Evolutionary conservation across 1,140 invertebrate genomes (phyloP).

Genomic region (fruit fly (Drosophila melanogaster)): Release_6_plus_ISO1_MT NT_033777.3:9089501-9090000

Average conservation of each 20-base stretch:
- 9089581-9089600: slow-evolving; percentile 21
- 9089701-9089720: slow-evolving; percentile 14
- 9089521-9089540: neutral
- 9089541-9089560: slow-evolving; percentile 41
- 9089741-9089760: no score
- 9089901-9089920: slow-evolving; percentile 26
- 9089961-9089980: slow-evolving; percentile 28
- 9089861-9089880: neutral
- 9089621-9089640: neutral
- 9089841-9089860: slow-evolving; percentile 21
- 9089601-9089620: neutral
- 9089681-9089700: slow-evolving; percentile 16
- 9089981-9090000: slow-evolving; percentile 16
- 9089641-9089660: slow-evolving; percentile 13
- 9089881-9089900: slow-evolving; percentile 4
- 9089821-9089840: neutral
- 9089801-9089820: no score
- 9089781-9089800: no score
- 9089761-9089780: no score
- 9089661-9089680: slow-evolving; percentile 14
- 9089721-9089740: no score
- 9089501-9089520: slow-evolving; percentile 24
- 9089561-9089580: slow-evolving; percentile 49
- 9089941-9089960: slow-evolving; percentile 51
- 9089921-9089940: slow-evolving; percentile 24